These are phyloP conservation scores for Drosophila neoperkinsi DNA, from an alignment of 2,888 invertebrate species.

Conservation along the genomic window DNA sequence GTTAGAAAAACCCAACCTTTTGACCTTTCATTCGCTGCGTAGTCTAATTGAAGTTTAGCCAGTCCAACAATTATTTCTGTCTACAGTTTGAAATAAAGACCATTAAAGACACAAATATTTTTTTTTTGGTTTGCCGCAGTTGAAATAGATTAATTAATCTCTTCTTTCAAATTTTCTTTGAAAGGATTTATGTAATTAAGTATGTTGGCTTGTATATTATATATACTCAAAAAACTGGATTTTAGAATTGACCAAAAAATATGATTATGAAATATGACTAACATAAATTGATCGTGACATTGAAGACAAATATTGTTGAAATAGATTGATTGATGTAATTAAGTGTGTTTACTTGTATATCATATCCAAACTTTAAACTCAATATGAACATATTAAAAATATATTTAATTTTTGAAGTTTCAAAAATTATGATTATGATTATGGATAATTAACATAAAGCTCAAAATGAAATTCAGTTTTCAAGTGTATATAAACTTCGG, in stretches of 20 bases:
- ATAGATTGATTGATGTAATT: not conserved
- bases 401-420: not conserved
- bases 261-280: not conserved
- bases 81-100: not conserved
- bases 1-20: slow-evolving; percentile 11
- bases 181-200: not conserved
- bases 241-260: not conserved
- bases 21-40: slow-evolving; percentile 28
- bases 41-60: slow-evolving; percentile 6
- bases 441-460: not conserved
- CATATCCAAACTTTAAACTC: not conserved
- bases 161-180: not conserved
- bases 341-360: not conserved
- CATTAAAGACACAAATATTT: not conserved
- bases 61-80: slow-evolving; percentile 1
- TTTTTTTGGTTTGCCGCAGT: not conserved
- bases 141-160: slow-evolving; percentile 10
- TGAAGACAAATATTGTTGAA: not conserved
- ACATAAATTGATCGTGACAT: not conserved
- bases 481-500: not conserved
- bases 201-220: not conserved
- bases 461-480: not conserved
- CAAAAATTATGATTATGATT: not conserved
- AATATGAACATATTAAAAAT: not conserved
- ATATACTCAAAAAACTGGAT: not conserved